These are phyloP conservation scores for Daktulosphaira vitifoliae DNA, from an alignment of 1,140 invertebrate genomes.

Conservation along the genomic window DNA sequence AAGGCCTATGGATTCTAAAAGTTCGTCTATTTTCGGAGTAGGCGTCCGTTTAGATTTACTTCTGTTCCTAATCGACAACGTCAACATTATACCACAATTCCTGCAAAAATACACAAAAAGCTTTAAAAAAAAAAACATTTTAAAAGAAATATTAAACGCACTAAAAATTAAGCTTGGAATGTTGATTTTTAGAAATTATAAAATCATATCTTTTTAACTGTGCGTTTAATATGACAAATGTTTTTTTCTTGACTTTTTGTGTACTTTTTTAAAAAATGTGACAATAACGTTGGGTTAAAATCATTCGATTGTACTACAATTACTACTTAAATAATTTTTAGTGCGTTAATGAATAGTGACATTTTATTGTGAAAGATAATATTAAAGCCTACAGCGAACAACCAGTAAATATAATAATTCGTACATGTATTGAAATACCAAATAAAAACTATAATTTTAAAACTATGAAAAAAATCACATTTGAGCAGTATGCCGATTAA, in stretches of 20 bases:
- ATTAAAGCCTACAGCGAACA: no score
- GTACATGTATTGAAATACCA: no score
- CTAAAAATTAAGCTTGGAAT: slow-evolving; percentile 24
- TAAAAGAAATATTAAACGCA: slow-evolving; percentile 28
- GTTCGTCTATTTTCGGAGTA: slow-evolving; percentile 53
- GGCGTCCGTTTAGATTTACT: slow-evolving; percentile 36
- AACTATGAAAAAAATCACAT: no score
- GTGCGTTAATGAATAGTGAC: slow-evolving; percentile 28
- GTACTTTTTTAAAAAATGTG: background rate
- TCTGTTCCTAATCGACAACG: slow-evolving; percentile 7
- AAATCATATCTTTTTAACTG: slow-evolving; percentile 4
- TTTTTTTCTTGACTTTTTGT: slow-evolving; percentile 26
- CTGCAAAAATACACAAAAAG: slow-evolving; percentile 27
- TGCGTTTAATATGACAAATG: slow-evolving; percentile 32
- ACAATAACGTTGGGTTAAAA: no score
- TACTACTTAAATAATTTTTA: slow-evolving; percentile 20
- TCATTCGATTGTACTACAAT: background rate
- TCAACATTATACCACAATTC: slow-evolving; percentile 28
- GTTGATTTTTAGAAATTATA: slow-evolving; percentile 1
- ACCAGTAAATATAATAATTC: no score
- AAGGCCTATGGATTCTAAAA: slow-evolving; percentile 64
- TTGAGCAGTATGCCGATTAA: no score
- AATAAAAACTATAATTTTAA: no score
- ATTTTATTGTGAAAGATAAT: no score
- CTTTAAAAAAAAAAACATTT: slow-evolving; percentile 27